These are phyloP conservation scores for Pionites leucogaster DNA, from an alignment of 2,113 vertebrate species.

Conservation along the genomic window DNA sequence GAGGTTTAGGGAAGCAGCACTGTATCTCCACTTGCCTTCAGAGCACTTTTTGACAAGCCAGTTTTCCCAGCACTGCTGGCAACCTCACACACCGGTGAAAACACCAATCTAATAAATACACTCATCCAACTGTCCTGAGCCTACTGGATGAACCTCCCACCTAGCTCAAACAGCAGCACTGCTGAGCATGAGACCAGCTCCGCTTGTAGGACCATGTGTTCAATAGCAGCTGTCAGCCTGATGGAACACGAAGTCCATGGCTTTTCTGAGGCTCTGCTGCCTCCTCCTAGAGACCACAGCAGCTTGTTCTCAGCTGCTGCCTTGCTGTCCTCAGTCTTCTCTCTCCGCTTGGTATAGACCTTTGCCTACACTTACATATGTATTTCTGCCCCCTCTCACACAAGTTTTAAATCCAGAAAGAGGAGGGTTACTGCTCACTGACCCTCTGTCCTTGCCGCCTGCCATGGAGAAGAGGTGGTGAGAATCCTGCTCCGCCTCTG, in stretches of 20 bases:
- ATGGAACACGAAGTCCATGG: not conserved
- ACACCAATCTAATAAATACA: not conserved
- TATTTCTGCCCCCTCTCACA: not conserved
- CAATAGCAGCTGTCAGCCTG: not conserved
- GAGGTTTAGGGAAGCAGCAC: not conserved
- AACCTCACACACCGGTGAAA: not conserved
- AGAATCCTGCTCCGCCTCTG: not conserved
- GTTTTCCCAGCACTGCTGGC: not conserved
- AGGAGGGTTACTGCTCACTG: not conserved
- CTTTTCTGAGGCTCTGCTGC: not conserved
- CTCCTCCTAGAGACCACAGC: not conserved
- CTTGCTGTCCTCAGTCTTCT: not conserved
- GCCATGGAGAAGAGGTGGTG: not conserved
- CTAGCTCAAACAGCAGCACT: not conserved
- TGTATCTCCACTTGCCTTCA: not conserved
- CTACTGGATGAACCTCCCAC: not conserved
- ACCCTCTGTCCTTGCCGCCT: not conserved
- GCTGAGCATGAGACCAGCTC: not conserved
- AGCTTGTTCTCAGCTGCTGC: not conserved
- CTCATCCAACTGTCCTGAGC: not conserved
- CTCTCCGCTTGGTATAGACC: not conserved
- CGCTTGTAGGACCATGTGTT: accelerated
- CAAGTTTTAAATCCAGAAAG: not conserved
- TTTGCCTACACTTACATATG: not conserved
- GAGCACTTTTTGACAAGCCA: not conserved